Base-by-base conservation (phyloP, 2,797 vertebrate species). In the Darevskia nairensis region DNA sequence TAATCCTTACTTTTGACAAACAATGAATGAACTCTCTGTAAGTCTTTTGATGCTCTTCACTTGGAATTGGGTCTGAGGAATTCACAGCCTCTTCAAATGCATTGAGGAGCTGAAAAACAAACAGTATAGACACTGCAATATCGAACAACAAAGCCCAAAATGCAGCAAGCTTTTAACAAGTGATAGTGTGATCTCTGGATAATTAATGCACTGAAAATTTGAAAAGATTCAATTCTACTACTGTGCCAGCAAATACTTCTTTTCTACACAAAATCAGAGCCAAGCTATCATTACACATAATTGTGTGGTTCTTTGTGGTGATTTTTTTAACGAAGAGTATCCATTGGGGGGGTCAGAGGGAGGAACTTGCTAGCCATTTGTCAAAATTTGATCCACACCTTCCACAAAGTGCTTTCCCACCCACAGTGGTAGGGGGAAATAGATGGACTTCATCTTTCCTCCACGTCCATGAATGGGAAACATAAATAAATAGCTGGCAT, bases 51-150 rank as follows among this genome's bases (percentile, higher is more conserved):
- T 99, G 98, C 71, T 98, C 97, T 86, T 99, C 98, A 95, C 98
- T 95, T 68, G 98, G 98, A 75, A 97, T 83, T 32, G 95, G 84
- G 25, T 97, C 97, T 35, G 96, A 94, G 79, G 98, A 97, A 75
- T 81, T 92, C 93, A 99, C 84, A 0, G 98, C 97, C 88, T 97
- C 97, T 92, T 99, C 98, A 97, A 98, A 99, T 0, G 98, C 98
- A 90, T 96, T 96, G 92, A 99, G 95, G 91, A 99, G 96, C 99
- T 99, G 95, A 94, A 94, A 96, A 91, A 94, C 50, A 84, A 84
- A 39, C 39, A 91, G 86, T 64, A 89, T 27, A 41, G 90, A 25
- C 68, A 72, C 6, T 69, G 10, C 35, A 90, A 32, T 29, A 0
- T 4, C 72, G 87, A 87, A 44, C 78, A 82, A 88, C 29, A 92